A percentile compares a stretch with the other conserved stretches of the same genome.
These are phyloP conservation scores for Saguinus imperator DNA, from an alignment of 2,113 vertebrate species.

Conservation along the genomic window DNA sequence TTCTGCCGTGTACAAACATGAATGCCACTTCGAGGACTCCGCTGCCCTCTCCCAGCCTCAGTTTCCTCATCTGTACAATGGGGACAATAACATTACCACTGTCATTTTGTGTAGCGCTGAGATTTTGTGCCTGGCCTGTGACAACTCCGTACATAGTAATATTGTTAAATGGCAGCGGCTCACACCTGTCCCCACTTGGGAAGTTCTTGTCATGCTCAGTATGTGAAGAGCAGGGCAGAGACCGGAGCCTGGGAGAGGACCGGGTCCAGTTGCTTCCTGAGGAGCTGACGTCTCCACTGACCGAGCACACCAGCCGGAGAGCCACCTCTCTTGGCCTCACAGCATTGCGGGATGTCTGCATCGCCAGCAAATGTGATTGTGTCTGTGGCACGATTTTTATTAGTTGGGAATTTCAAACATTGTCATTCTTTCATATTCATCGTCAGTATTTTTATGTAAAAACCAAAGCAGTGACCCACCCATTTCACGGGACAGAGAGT, in stretches of 20 bases:
- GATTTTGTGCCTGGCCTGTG: neutral
- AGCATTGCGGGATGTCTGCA: neutral
- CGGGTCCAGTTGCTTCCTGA: neutral
- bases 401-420: neutral
- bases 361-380: neutral
- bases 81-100: neutral
- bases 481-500: neutral
- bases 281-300: rapidly evolving
- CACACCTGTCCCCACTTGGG: neutral
- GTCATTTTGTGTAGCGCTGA: neutral
- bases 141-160: no score
- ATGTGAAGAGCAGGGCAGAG: neutral
- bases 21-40: neutral
- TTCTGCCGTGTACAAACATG: neutral
- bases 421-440: neutral
- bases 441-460: no score
- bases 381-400: neutral
- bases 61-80: neutral
- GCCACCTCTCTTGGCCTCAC: neutral
- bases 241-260: neutral
- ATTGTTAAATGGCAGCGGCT: neutral
- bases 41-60: neutral
- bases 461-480: neutral
- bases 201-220: neutral
- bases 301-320: neutral